These are phyloP conservation scores for Plutomurus gul DNA, from an alignment of 1,140 invertebrate genomes.

Conservation along the genomic window DNA sequence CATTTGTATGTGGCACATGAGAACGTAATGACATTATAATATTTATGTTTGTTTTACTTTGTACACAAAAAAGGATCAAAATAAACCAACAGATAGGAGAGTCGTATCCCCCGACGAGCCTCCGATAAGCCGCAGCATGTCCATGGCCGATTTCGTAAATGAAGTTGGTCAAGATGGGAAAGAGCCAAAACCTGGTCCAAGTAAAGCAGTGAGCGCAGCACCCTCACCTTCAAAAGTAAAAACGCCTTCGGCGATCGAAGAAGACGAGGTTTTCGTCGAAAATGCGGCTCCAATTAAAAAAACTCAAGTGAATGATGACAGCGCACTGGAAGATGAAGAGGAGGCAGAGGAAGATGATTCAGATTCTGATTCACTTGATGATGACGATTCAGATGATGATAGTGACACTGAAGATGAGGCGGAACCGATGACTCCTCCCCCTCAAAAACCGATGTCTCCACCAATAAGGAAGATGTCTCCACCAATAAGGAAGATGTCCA, in stretches of 20 bases:
- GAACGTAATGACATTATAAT: neutral
- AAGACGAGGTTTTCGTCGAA: neutral
- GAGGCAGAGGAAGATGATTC: neutral
- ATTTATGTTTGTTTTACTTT: neutral
- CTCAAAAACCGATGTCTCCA: neutral
- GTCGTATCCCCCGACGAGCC: slow-evolving; percentile 33
- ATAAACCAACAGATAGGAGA: slow-evolving; percentile 9
- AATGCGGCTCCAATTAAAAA: no score
- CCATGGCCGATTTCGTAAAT: slow-evolving; percentile 34
- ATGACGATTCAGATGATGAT: neutral
- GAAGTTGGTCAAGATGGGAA: neutral
- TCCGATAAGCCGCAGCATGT: slow-evolving; percentile 27
- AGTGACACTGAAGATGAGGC: neutral
- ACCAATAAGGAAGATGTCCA: neutral
- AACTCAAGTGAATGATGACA: neutral
- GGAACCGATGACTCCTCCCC: neutral
- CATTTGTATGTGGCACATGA: no score
- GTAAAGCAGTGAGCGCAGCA: neutral
- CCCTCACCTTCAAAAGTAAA: neutral
- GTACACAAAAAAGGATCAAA: neutral
- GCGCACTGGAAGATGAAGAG: neutral
- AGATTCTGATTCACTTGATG: neutral
- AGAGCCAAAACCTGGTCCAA: neutral
- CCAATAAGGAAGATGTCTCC: neutral
- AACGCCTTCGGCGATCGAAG: neutral